Evolutionary conservation across 2,113 vertebrate genomes (phyloP), one percentile per base, ranked within the genome.

Genomic region (Indicator maculatus): DNA sequence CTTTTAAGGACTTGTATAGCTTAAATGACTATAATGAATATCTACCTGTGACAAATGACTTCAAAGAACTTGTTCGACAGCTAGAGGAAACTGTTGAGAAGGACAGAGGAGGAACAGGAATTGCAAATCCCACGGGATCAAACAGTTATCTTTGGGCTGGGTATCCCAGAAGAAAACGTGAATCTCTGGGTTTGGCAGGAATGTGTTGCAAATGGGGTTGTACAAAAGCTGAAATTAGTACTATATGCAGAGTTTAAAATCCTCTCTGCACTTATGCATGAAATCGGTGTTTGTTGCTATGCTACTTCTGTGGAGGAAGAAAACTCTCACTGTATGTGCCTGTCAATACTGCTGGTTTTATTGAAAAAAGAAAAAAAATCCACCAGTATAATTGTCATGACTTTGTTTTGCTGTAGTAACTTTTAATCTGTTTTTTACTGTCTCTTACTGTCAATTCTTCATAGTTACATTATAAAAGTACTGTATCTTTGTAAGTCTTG

Each of bases 171-270:
- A 97, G 91, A 90, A 99, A 98, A 96, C 97, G 98, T n/a, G 98
- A 98, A 83, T 97, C 98, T 55, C 76, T 97, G 80, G 98, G 98
- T 12, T 95, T 99, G 74, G 98, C 98, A 3, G 98, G 97, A 66
- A 98, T 98, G 93, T 99, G 99, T 96, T 99, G 99, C 44, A 98
- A 83, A 93, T 98, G 98, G 95, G 99, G 99, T 45, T 99, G 99
- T 93, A 99, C 98, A 20, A 99, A 98, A 96, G 97, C 98, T 47
- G 98, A 99, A 90, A 99, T 99, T 9, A 98, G 98, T 92, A 97
- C 96, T 21, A 96, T 99, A 95, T 99, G 99, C 94, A 99, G 97
- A 98, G 90, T 83, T 86, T 91, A 86, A 94, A 89, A 70, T 73
- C 55, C 16, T 77, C 33, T 78, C 58, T 82, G 47, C 21, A 70